Conservation (phyloP, 2,113 vertebrate genomes). For the Lamprologus lemairii region DNA sequence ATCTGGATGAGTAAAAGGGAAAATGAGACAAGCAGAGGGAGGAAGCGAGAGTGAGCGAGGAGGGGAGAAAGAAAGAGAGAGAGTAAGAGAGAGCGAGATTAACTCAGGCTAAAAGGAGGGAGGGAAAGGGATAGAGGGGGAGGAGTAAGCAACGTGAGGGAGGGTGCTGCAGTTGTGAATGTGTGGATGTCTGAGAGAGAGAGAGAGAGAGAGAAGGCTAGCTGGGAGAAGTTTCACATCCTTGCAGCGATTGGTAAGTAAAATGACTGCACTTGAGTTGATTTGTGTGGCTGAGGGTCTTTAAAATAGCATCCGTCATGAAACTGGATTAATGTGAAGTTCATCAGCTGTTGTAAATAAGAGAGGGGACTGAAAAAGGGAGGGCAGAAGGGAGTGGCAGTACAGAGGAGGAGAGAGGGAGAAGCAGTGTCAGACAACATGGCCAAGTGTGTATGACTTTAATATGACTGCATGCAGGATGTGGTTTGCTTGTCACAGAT, state of each 20-base stretch:
- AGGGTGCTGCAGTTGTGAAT: constrained; percentile 18
- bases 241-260: constrained; percentile 37
- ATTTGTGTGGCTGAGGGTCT: neutral
- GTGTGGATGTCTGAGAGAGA: constrained; percentile 20
- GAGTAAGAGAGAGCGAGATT: neutral
- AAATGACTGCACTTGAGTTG: neutral
- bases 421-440: neutral
- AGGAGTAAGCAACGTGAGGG: constrained; percentile 39
- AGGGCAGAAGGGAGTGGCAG: constrained; percentile 8
- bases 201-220: neutral
- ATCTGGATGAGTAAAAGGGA: neutral
- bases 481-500: neutral
- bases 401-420: neutral
- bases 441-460: neutral
- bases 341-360: neutral
- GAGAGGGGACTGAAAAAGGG: neutral
- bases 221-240: constrained; percentile 29
- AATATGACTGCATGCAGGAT: neutral
- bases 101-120: neutral
- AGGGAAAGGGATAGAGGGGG: constrained; percentile 3
- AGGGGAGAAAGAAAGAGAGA: neutral
- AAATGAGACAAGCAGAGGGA: neutral
- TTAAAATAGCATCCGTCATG: fast-evolving
- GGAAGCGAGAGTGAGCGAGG: neutral
- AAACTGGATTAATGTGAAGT: neutral